Base-by-base conservation (phyloP, 2,797 vertebrate genomes). In the Chromobotia macracanthus region DNA sequence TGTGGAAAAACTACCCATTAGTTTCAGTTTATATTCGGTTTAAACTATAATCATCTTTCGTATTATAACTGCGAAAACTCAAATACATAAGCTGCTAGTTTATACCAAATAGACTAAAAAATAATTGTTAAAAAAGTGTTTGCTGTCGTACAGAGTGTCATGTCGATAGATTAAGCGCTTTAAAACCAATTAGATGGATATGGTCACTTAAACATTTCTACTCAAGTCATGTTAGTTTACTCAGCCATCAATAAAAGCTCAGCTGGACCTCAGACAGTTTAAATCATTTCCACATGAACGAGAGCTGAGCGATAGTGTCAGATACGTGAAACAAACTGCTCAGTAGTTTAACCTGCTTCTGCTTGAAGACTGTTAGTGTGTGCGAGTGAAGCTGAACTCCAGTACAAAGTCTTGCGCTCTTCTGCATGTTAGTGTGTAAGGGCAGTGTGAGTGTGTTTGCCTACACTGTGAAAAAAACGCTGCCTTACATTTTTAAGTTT, bases 401-500 rank as follows among this genome's bases (percentile, higher is more conserved):
- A 38, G 35, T 38, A 9, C 7, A 38, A 9, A 6, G 18, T 3
- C 41, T n/a, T 58, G 5, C 18, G 9, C 16, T 50, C 7, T 63
- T 63, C 35, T 35, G 28, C 53, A 48, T 50, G 23, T 41, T 28
- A 60, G 23, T 25, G 35, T 64, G 25, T 18, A 18, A 82, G 68
- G 2, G 6, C 73, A 53, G 63, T 46, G 13, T 69, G 18, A 35
- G 55, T 80, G 71, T 38, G 60, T 84, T 75, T 84, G 76, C 75
- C 55, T n/a, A n/a, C n/a, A n/a, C n/a, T n/a, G n/a, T n/a, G n/a
- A n/a, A n/a, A n/a, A n/a, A n/a, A n/a, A n/a, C n/a, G n/a, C n/a
- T n/a, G n/a, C n/a, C n/a, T n/a, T n/a, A n/a, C n/a, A n/a, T n/a
- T n/a, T n/a, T n/a, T n/a, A n/a, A n/a, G n/a, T n/a, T n/a, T n/a